Evolutionary conservation across 1,140 invertebrate genomes (phyloP).

Genomic region (Achroia grisella): DNA sequence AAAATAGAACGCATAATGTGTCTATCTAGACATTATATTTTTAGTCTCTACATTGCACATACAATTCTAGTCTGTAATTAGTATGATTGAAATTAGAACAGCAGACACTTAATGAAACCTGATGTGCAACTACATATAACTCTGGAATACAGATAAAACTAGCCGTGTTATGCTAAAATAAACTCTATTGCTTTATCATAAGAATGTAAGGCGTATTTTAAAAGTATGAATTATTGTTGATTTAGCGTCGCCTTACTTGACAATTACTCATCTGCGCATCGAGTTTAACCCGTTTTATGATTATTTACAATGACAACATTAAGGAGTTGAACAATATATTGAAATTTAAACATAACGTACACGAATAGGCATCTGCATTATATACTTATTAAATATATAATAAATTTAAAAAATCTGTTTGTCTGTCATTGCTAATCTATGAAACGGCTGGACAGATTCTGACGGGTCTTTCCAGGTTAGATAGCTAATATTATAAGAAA

Average conservation of each 20-base stretch:
- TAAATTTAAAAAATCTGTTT: too few species aligned
- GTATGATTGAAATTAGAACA: slow-evolving; percentile 32
- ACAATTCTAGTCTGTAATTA: slow-evolving; percentile 24
- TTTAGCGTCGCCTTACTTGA: slow-evolving; percentile 17
- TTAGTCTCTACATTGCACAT: slow-evolving; percentile 21
- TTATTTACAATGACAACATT: slow-evolving; percentile 31
- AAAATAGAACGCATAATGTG: too few species aligned
- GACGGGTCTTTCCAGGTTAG: too few species aligned
- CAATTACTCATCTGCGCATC: slow-evolving; percentile 29
- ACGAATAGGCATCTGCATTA: too few species aligned
- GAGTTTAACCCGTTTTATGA: slow-evolving; percentile 17
- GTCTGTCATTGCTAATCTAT: too few species aligned
- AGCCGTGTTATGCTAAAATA: slow-evolving; percentile 3
- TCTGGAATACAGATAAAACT: neutral
- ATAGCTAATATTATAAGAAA: too few species aligned
- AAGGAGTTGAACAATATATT: slow-evolving; percentile 20
- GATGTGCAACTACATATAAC: slow-evolving; percentile 14
- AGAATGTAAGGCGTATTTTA: neutral
- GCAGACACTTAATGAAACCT: slow-evolving; percentile 20
- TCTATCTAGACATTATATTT: slow-evolving; percentile 8
- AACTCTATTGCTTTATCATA: slow-evolving; percentile 5
- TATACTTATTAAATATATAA: too few species aligned
- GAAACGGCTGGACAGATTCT: too few species aligned
- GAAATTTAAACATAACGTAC: neutral
- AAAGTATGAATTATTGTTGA: neutral